Conservation (phyloP, 2,113 vertebrate species). For the Pyrgilauda ruficollis region DNA sequence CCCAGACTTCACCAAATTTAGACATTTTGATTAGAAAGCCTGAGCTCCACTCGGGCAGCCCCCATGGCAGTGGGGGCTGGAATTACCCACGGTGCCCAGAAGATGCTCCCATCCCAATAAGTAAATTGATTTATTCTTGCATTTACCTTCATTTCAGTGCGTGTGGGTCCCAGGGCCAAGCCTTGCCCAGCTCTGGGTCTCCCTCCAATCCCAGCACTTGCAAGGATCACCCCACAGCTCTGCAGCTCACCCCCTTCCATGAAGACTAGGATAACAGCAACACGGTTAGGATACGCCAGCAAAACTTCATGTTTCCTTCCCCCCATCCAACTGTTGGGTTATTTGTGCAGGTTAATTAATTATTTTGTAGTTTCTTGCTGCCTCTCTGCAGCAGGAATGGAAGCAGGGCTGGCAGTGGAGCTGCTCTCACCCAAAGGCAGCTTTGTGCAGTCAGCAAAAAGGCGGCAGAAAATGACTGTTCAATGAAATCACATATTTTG, state of each 20-base stretch:
- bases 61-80: not conserved
- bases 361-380: not conserved
- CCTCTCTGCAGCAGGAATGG: not conserved
- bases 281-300: rapidly evolving
- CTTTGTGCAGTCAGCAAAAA: slow-evolving; percentile 34
- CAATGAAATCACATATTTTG: not conserved
- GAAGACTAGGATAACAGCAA: rapidly evolving
- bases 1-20: not conserved
- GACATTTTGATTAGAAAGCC: not conserved
- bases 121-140: not conserved
- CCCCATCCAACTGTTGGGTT: not conserved
- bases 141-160: not conserved
- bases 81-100: rapidly evolving
- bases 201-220: not conserved
- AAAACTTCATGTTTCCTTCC: not conserved
- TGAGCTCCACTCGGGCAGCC: rapidly evolving
- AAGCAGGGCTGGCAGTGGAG: not conserved
- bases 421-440: not conserved
- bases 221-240: rapidly evolving
- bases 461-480: slow-evolving; percentile 18
- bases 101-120: rapidly evolving
- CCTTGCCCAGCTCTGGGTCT: not conserved
- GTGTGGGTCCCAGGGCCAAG: too few relatives aligned
- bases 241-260: rapidly evolving
- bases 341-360: not conserved